Percentiles rank a stretch among this genome's conserved stretches.
phyloP scores from a whole-genome alignment of 2,797 vertebrate genomes.

The Lepilemur ruficaudatus region DNA sequence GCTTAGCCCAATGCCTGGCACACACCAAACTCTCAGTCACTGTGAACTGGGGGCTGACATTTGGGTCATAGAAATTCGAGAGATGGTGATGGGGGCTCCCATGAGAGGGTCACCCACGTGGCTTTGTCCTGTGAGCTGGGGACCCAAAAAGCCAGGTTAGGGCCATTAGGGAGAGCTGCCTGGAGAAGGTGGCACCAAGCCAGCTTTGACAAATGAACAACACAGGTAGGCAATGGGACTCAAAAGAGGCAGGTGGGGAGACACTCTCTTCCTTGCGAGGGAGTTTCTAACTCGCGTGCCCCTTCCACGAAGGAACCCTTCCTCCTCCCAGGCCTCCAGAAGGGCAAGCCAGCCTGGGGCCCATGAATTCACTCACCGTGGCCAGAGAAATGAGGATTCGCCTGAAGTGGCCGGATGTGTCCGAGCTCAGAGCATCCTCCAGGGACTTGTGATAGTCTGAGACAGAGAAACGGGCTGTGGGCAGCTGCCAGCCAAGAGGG shows the following conservation, averaged over 20 bases:
- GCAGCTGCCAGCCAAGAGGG: not conserved
- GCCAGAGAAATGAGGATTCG: slow-evolving; percentile 94
- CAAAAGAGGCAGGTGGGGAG: not conserved
- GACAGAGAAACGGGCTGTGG: slow-evolving; percentile 29
- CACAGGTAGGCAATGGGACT: not conserved
- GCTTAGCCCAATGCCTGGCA: not conserved
- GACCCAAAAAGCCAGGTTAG: not conserved
- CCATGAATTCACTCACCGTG: slow-evolving; percentile 86
- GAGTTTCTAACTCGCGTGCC: not conserved
- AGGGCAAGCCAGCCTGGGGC: not conserved
- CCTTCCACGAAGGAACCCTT: not conserved
- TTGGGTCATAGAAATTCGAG: not conserved
- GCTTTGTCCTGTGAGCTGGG: not conserved
- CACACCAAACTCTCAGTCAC: not conserved
- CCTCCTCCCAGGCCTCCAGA: not conserved
- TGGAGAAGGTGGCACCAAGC: not conserved
- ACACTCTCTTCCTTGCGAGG: not conserved
- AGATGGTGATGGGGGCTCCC: not conserved
- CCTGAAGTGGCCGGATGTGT: slow-evolving; percentile 95
- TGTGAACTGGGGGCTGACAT: not conserved
- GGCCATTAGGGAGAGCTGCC: not conserved
- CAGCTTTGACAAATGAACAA: not conserved
- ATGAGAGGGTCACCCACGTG: not conserved
- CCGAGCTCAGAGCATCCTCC: slow-evolving; percentile 93
- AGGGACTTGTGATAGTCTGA: slow-evolving; percentile 92